Base-by-base conservation (phyloP, 1,140 invertebrate species). In the Dryas iulia region DNA sequence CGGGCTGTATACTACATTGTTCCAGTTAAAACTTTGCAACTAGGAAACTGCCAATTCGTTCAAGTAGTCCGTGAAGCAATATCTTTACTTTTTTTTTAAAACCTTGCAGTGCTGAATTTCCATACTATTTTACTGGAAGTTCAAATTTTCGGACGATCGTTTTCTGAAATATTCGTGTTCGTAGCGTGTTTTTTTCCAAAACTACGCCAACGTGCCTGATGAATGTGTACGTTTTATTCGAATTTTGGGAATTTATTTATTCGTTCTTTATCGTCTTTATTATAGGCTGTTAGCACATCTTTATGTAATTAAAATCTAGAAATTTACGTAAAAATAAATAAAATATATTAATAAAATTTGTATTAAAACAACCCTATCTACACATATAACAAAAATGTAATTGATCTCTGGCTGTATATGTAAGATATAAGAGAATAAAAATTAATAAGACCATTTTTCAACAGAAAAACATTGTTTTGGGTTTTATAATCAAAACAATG, bases 31-130 rank as follows among this genome's bases (percentile, higher is more conserved):
- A 47, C 23, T 60, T 39, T 14, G 31, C 8, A 25, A 60, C 33
- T 18, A 60, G 33, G 33, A 60, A 60, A 25, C 33, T 60, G 59
- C 33, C 58, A 59, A 59, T 59, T 59, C 59, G 59, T 10, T 47
- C 23, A 39, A 60, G 33, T 26, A 47, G 23, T 24, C 39, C 33
- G 59, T 60, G 59, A 26, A 60, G 10, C 59, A 60, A 47, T 39
- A 47, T 60, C 33, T 60, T 21, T 25, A 3, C 33, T 14, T 60
- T 47, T 47, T 18, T 8, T 31, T n/a, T 58, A n/a, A 10, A 47
- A 8, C 39, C 14, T 47, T 14, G 18, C 39, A 21, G 39, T 47
- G 14, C 39, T 47, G 14, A 47, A 47, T 47, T 18, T 47, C 6
- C 39, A 0, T 18, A 18, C 2, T 1, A 47, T 47, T 47, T 47